These are phyloP conservation scores for Kryptolebias marmoratus DNA, from an alignment of 2,113 vertebrate species.

Conservation along the genomic window DNA sequence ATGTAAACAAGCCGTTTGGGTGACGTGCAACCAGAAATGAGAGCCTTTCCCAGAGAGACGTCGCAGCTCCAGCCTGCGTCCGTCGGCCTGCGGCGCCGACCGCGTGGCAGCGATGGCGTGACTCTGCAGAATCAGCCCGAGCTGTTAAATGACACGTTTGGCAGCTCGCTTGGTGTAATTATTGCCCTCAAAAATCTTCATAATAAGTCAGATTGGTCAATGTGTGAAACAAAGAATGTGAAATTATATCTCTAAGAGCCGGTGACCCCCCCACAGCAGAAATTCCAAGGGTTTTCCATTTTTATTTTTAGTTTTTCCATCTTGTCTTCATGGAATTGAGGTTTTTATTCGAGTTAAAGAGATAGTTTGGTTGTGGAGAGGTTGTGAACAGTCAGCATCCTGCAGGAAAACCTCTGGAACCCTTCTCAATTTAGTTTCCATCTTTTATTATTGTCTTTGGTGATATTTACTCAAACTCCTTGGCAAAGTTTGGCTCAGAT, in stretches of 20 bases:
- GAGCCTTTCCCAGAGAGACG: slow-evolving; percentile 39
- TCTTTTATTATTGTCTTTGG: too few relatives aligned
- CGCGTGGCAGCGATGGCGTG: slow-evolving; percentile 30
- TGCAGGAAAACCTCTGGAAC: too few relatives aligned
- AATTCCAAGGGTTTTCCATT: not conserved
- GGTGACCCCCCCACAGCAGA: not conserved
- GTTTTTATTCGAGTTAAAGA: not conserved
- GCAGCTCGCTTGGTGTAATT: slow-evolving; percentile 11
- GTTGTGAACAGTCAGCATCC: too few relatives aligned
- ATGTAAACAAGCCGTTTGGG: slow-evolving; percentile 49
- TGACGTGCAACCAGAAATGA: slow-evolving; percentile 37
- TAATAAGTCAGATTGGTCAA: slow-evolving; percentile 16
- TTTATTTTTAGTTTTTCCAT: not conserved
- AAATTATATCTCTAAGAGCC: slow-evolving; percentile 1
- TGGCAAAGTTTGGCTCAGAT: too few relatives aligned
- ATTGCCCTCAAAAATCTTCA: slow-evolving; percentile 4
- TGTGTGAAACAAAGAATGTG: slow-evolving; percentile 22
- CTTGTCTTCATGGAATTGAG: not conserved
- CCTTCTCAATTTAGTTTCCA: too few relatives aligned
- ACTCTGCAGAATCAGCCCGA: slow-evolving; percentile 36
- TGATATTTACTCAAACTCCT: too few relatives aligned
- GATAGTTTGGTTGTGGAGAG: too few relatives aligned
- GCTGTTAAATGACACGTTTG: slow-evolving; percentile 32
- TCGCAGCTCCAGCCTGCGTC: slow-evolving; percentile 4
- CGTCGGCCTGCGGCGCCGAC: slow-evolving; percentile 28